Evolutionary conservation across 2,888 invertebrate species (phyloP), one percentile per base, ranked within the genome.

Genomic region (Malacosoma neustria): DNA sequence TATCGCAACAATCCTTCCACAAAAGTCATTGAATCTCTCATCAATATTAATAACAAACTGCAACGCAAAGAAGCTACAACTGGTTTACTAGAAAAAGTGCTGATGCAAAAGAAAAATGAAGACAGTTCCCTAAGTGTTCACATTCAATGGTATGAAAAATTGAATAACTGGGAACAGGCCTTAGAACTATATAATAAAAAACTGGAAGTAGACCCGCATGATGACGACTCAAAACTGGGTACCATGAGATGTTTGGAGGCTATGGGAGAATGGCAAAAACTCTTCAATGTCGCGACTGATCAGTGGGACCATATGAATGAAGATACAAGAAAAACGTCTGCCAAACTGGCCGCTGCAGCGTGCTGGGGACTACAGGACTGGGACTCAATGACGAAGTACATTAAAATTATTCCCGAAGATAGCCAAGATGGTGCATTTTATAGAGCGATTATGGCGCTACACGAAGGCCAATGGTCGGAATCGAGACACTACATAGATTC

Each of bases 151-250:
- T 98, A 98, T 69, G 99, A 99, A 71, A 98, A 99, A 69, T 81
- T 99, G 1, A 98, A 99, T 72, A 97, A 98, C 65, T 99, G 99
- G 99, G 97, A 98, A 50, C 95, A 96, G 65, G 99, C 99, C 0
- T 76, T 98, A 38, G 90, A 92, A 41, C 89, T 97, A 4, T 99
- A 99, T 62, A 89, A 91, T 43, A 91, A 91, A 41, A 93, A 94
- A 58, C 75, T 95, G 36, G 89, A 90, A 32, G 79, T 81, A 0
- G 89, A 91, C 49, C 87, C 89, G 0, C 77, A 89, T 13, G 93
- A 96, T 57, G 80, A 91, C 11, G 95, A 96, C 31, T 90, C 96
- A 0, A 91, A 91, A n/a, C 77, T 99, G 29, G 99, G 99, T 0
- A 92, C 96, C 65, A 98, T 99, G 98, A 89, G 99, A 44, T 99